Base-by-base conservation (phyloP, 2,888 invertebrate species). In the Campoletis raptor region DNA sequence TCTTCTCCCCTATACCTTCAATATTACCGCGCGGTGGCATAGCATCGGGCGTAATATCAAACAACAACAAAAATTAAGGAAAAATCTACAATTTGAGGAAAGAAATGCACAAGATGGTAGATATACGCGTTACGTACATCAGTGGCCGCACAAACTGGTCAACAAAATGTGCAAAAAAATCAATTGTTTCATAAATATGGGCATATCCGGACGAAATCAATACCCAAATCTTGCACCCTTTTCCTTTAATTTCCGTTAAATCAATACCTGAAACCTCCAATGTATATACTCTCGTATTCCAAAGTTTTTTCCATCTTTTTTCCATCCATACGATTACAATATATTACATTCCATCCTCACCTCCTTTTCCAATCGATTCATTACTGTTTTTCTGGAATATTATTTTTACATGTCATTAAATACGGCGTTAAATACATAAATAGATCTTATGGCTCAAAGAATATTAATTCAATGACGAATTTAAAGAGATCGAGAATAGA, bases 1-100 rank as follows among this genome's bases (percentile, higher is more conserved):
- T 40, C 5, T 42, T 18, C 81, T 73, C 73, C 37, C 48, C 52
- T n/a, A 40, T 66, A n/a, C n/a, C n/a, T 45, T 54, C 69, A 69
- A 82, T 82, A 82, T 82, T 82, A 54, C 57, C 48, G 61, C 48
- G 48, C n/a, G 48, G 0, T 4, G 69, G 42, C 57, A 64, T 72
- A 80, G 69, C 69, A 30, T 52, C 80, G 64, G 70, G 42, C 30
- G 73, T 7, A 36, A 61, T 48, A 64, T 52, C 72, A 45, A 48
- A 73, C 72, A 45, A 48, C 67, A 52, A 85, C 66, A 61, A 61
- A 52, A 52, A 45, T 37, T 48, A 48, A 67, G 24, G 54, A 45
- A 67, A 66, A 82, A 64, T n/a, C n/a, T n/a, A n/a, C n/a, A n/a
- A n/a, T n/a, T n/a, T n/a, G n/a, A n/a, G n/a, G n/a, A n/a, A n/a